Conservation (phyloP, 2,888 invertebrate genomes). For the Machimus atricapillus region DNA sequence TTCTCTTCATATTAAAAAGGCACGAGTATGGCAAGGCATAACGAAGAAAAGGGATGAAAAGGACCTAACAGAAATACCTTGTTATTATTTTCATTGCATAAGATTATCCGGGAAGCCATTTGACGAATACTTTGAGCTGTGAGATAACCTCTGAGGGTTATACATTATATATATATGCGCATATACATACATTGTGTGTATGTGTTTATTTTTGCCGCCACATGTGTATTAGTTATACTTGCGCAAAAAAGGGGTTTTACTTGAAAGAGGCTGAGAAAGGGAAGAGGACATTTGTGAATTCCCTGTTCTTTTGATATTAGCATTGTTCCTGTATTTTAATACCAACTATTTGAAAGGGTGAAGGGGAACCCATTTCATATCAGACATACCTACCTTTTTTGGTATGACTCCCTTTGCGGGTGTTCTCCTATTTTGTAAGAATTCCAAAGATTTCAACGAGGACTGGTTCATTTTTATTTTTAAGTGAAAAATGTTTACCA, state of each 20-base stretch:
- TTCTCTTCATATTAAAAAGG: background rate
- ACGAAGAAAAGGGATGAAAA: background rate
- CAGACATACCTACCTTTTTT: background rate
- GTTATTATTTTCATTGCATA: background rate
- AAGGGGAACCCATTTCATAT: background rate
- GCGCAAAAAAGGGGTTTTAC: background rate
- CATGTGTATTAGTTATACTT: background rate
- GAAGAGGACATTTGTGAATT: background rate
- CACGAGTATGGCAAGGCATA: background rate
- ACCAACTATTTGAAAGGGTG: background rate
- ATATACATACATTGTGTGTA: background rate
- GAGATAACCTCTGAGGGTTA: background rate
- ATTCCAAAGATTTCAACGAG: background rate
- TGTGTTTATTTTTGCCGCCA: background rate
- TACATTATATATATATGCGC: background rate
- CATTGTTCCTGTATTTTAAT: background rate
- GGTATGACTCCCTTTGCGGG: background rate
- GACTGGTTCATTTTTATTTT: background rate
- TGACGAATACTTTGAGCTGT: background rate
- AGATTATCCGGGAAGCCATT: background rate
- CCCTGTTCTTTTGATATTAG: background rate
- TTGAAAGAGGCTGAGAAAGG: background rate
- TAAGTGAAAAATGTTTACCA: too few species aligned
- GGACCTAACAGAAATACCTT: background rate
- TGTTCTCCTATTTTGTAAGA: background rate